Conservation (phyloP, 92 coral and sea anemone genomes). For the Ricordea florida region DNA sequence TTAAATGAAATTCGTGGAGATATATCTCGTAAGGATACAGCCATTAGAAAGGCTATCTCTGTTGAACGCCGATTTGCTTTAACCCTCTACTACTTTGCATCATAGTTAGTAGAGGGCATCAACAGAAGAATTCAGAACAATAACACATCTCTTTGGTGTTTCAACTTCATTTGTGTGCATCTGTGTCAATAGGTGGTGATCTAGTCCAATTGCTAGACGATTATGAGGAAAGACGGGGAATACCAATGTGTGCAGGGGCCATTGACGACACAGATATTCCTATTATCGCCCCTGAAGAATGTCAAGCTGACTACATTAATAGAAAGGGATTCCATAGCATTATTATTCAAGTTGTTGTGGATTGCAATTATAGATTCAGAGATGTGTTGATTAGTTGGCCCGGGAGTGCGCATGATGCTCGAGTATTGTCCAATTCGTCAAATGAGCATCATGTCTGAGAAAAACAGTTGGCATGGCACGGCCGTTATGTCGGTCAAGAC, state of each 20-base stretch:
- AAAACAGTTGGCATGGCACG: too few species aligned
- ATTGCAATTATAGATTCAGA: slow-evolving; percentile 56
- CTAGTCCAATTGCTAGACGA: slow-evolving; percentile 7
- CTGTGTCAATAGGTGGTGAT: slow-evolving; percentile 10
- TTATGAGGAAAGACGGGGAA: slow-evolving; percentile 22
- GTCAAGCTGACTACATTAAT: slow-evolving; percentile 56
- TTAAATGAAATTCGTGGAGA: slow-evolving; percentile 5
- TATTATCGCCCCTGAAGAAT: slow-evolving; percentile 44
- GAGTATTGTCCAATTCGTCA: slow-evolving; percentile 34
- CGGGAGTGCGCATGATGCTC: slow-evolving; percentile 70
- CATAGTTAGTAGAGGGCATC: too few species aligned
- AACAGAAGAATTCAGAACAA: slow-evolving; percentile 24
- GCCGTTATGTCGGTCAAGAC: too few species aligned
- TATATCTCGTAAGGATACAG: slow-evolving; percentile 46
- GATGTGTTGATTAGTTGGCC: slow-evolving; percentile 79
- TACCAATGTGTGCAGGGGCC: slow-evolving; percentile 41
- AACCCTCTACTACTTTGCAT: slow-evolving; percentile 18
- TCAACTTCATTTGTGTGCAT: slow-evolving; percentile 29
- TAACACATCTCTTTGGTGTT: slow-evolving; percentile 22
- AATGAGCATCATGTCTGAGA: too few species aligned
- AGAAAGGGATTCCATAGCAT: slow-evolving; percentile 61
- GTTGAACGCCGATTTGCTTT: slow-evolving; percentile 25
- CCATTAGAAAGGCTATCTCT: slow-evolving; percentile 44
- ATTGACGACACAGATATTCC: slow-evolving; percentile 49
- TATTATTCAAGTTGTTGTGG: slow-evolving; percentile 65